Conservation (phyloP, 1,140 invertebrate genomes). For the Drosophila baimaii region DNA sequence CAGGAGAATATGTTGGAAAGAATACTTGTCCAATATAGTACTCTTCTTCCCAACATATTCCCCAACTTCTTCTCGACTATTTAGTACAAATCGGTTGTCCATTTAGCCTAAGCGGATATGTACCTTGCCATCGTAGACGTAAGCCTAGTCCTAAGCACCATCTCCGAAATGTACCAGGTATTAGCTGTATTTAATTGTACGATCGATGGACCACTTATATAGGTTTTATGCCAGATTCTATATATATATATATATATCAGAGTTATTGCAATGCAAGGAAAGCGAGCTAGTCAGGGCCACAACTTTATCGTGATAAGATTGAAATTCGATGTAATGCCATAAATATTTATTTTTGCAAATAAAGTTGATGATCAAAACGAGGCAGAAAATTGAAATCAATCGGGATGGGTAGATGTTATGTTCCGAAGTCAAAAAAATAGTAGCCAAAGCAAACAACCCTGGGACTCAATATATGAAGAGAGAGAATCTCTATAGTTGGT, state of each 20-base stretch:
- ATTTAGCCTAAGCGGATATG: slow-evolving; percentile 58
- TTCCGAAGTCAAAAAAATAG: slow-evolving; percentile 61
- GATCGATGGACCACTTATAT: slow-evolving; percentile 33
- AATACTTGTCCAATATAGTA: slow-evolving; percentile 19
- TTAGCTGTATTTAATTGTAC: slow-evolving; percentile 41
- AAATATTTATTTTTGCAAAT: slow-evolving; percentile 70
- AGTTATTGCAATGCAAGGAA: slow-evolving; percentile 77
- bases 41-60: slow-evolving; percentile 22
- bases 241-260: too few relatives aligned
- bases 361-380: slow-evolving; percentile 72
- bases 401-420: slow-evolving; percentile 6
- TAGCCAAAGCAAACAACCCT: slow-evolving; percentile 78
- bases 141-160: slow-evolving; percentile 23
- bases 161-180: slow-evolving; percentile 36
- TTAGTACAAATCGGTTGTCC: slow-evolving; percentile 63
- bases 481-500: slow-evolving; percentile 29
- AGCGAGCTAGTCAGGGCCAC: slow-evolving; percentile 76
- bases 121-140: slow-evolving; percentile 61
- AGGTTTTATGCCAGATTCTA: slow-evolving; percentile 51
- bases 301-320: slow-evolving; percentile 66
- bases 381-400: slow-evolving; percentile 27
- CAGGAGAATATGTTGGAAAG: slow-evolving; percentile 28
- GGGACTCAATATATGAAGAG: slow-evolving; percentile 19
- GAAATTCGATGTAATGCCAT: slow-evolving; percentile 70
- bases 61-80: slow-evolving; percentile 23